A percentile compares a stretch with the other conserved stretches of the same genome.
Evolutionary conservation across 2,888 invertebrate genomes (phyloP).

Genomic region (Anthophora plumipes): DNA sequence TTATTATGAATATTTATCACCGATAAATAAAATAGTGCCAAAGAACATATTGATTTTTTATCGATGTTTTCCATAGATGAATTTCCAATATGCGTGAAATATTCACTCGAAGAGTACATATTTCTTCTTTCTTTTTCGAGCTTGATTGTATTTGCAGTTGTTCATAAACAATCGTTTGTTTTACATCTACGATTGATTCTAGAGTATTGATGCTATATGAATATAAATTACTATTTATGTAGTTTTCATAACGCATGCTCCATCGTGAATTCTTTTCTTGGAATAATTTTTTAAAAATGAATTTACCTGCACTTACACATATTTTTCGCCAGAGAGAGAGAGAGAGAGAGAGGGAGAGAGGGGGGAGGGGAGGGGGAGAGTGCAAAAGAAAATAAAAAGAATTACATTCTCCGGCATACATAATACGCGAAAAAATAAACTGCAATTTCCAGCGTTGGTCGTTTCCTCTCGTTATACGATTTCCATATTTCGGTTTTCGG

Average conservation of each 20-base stretch:
- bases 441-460: neutral
- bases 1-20: too few species aligned
- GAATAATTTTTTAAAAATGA: neutral
- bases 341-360: too few species aligned
- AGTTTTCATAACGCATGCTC: neutral
- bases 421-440: neutral
- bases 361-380: too few species aligned
- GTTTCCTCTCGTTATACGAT: neutral
- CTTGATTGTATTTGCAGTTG: neutral
- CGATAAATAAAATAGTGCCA: too few species aligned
- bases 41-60: too few species aligned
- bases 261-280: slow-evolving; percentile 1
- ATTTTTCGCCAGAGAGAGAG: too few species aligned
- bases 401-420: neutral
- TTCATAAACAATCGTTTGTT: neutral
- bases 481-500: slow-evolving; percentile 4
- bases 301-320: neutral
- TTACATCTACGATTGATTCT: neutral
- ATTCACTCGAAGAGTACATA: neutral
- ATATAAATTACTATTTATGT: neutral
- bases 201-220: neutral
- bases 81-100: neutral
- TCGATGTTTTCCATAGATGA: neutral
- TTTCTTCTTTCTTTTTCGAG: too few species aligned
- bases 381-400: neutral